These are phyloP conservation scores for Thereva unica DNA, from an alignment of 2,888 invertebrate genomes.

Conservation along the genomic window DNA sequence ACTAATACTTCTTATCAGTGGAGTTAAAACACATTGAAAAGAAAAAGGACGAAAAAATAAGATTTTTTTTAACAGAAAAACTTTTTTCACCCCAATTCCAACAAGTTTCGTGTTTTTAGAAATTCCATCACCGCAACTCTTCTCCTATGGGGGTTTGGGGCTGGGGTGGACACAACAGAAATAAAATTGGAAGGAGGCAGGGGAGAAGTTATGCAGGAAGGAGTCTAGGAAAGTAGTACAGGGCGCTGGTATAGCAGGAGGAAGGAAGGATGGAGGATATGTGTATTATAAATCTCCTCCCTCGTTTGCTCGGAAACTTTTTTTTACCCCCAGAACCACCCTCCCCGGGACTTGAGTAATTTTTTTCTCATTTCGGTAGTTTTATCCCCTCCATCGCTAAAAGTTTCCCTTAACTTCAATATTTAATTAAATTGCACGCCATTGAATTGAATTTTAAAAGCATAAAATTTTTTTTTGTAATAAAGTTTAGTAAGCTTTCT, in stretches of 20 bases:
- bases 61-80: constrained; percentile 1
- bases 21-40: constrained; percentile 2
- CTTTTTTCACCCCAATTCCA: constrained; percentile 1
- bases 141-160: too few species aligned
- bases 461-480: constrained; percentile 18
- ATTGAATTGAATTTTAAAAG: constrained; percentile 30
- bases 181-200: too few species aligned
- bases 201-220: too few species aligned
- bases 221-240: too few species aligned
- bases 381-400: not conserved
- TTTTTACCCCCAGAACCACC: too few species aligned
- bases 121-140: too few species aligned
- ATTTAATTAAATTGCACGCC: constrained; percentile 23
- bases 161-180: too few species aligned
- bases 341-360: not conserved
- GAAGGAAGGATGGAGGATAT: too few species aligned
- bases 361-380: not conserved
- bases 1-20: constrained; percentile 30
- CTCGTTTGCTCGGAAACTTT: too few species aligned
- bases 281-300: too few species aligned
- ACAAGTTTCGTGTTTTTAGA: constrained; percentile 15
- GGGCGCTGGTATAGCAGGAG: too few species aligned
- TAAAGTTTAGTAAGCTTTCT: constrained; percentile 9
- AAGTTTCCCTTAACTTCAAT: constrained; percentile 2
- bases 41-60: too few species aligned